Base-by-base conservation (phyloP, 2,888 invertebrate genomes). In the Xestia c-nigrum region DNA sequence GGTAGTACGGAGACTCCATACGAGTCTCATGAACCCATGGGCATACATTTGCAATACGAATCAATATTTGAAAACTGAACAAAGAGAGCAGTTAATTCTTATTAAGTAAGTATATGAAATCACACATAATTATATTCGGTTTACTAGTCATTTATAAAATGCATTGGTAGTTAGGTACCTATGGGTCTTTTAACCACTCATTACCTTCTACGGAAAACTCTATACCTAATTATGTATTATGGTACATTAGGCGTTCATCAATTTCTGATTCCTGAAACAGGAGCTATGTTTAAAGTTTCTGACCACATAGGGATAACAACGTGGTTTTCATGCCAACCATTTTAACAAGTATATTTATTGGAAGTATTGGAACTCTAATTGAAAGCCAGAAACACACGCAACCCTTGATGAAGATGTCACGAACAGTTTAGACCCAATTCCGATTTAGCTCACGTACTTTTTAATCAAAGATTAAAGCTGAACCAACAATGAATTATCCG, bases 401-500 rank as follows among this genome's bases (percentile, higher is more conserved):
- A 24, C 40, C 69, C 0, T 67, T 10, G 19, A 50, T 61, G 46
- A 43, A 64, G 43, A 64, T 59, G 21, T 64, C 47, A 61, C 46
- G 63, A 61, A 31, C 16, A 74, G 55, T 14, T 66, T 38, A 43
- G 21, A 55, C 50, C 24, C 12, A 63, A 50, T 86, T 85, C 21
- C n/a, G 3, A 68, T 73, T 61, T 46, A 64, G 40, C 38, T 38
- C 81, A 73, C 78, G 78, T 85, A 72, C 38, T 4, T 55, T 65
- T 63, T 72, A 78, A 80, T 79, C 57, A 46, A 52, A 76, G 76
- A 72, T 72, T 80, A 78, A 76, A 77, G 55, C 65, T 63, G 55
- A 64, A 63, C 61, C 72, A 71, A 74, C 64, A 72, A 73, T 83
- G 63, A 72, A 80, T 84, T 79, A 78, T 81, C 64, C 66, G 66